Conservation (phyloP, 2,888 invertebrate genomes). For the Leptogaster cylindrica region DNA sequence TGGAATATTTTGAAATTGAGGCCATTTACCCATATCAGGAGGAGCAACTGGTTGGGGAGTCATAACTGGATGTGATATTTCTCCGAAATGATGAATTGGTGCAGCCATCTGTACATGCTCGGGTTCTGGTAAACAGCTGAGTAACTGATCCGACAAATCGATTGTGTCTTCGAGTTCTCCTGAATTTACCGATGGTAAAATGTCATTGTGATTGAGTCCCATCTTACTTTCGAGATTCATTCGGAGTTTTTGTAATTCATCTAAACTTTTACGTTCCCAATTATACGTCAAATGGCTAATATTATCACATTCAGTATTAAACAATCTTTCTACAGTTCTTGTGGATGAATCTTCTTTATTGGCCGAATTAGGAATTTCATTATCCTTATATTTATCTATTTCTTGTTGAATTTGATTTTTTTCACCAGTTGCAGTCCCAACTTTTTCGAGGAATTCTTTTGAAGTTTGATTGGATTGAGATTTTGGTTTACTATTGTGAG, state of each 20-base stretch:
- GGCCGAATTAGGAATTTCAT: not conserved
- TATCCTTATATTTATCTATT: not conserved
- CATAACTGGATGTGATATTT: not conserved
- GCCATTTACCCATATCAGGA: not conserved
- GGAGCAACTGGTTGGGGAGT: not conserved
- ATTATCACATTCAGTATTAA: too few relatives aligned
- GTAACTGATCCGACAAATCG: too few relatives aligned
- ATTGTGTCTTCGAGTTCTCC: not conserved
- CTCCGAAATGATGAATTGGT: too few relatives aligned
- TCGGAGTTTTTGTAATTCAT: constrained; percentile 9
- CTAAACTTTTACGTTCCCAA: constrained; percentile 10
- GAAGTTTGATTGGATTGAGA: too few relatives aligned
- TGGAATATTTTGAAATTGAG: not conserved
- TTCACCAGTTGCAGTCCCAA: too few relatives aligned
- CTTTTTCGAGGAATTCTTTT: too few relatives aligned
- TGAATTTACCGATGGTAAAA: not conserved
- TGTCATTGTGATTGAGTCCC: not conserved
- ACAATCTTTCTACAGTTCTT: too few relatives aligned
- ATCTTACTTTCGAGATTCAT: not conserved
- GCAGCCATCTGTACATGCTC: too few relatives aligned
- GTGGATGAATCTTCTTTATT: not conserved
- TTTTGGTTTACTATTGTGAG: too few relatives aligned
- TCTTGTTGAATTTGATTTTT: too few relatives aligned
- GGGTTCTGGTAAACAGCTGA: too few relatives aligned
- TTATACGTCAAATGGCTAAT: not conserved